phyloP scores from a whole-genome alignment of 2,113 vertebrate genomes.

The Hassar affinis region DNA sequence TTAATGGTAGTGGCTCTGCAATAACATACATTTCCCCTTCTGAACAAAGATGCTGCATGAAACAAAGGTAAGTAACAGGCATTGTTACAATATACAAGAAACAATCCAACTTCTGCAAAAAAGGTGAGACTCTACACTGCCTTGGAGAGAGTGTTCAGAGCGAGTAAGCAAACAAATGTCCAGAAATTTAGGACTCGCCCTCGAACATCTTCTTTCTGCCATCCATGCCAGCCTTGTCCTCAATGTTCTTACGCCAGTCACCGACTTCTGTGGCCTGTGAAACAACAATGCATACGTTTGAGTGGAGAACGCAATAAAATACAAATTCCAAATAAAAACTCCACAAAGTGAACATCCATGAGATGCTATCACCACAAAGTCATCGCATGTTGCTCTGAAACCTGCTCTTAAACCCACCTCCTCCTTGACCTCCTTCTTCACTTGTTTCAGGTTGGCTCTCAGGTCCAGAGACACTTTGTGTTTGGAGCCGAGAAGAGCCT shows the following conservation, averaged over 20 bases:
- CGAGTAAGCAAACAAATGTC: conserved; percentile 27
- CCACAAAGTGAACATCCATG: background rate
- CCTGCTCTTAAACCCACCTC: conserved; percentile 60
- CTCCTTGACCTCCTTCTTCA: conserved; percentile 91
- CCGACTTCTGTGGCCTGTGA: conserved; percentile 64
- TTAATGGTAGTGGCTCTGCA: conserved; percentile 43
- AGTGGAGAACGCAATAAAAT: too few relatives aligned
- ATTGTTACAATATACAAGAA: background rate
- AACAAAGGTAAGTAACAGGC: conserved; percentile 31
- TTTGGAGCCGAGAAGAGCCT: conserved; percentile 86
- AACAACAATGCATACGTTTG: background rate
- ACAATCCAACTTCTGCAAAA: conserved; percentile 21
- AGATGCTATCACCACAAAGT: background rate
- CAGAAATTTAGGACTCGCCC: conserved; percentile 72
- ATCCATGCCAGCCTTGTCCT: conserved; percentile 87
- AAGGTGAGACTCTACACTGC: background rate
- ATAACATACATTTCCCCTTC: conserved; percentile 35
- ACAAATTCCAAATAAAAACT: background rate
- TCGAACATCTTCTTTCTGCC: conserved; percentile 91
- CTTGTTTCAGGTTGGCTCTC: conserved; percentile 86
- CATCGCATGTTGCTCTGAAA: background rate
- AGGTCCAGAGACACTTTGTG: conserved; percentile 91
- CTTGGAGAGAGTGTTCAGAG: conserved; percentile 8
- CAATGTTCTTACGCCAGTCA: conserved; percentile 88
- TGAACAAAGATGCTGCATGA: background rate